Evolutionary conservation across 2,888 invertebrate species (phyloP).

Genomic region (Napeogenes sylphis): DNA sequence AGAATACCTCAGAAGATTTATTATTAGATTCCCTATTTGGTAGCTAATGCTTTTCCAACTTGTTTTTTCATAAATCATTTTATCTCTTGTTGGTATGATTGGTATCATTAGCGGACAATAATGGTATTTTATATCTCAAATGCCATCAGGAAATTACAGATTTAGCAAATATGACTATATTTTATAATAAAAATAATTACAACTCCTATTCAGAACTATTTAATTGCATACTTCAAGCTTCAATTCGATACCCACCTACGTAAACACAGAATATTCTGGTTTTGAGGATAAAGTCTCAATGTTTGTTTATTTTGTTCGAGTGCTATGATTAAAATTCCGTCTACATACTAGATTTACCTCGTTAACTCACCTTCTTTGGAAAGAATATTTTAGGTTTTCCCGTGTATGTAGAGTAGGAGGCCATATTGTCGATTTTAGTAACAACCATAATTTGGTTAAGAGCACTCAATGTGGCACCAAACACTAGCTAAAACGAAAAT

Average conservation of each 20-base stretch:
- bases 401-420: slow-evolving; percentile 71
- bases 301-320: slow-evolving; percentile 18
- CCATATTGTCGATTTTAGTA: slow-evolving; percentile 73
- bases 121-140: slow-evolving; percentile 7
- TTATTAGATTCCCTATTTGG: slow-evolving; percentile 35
- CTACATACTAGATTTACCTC: slow-evolving; percentile 16
- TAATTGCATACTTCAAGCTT: slow-evolving; percentile 19
- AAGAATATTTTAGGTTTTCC: slow-evolving; percentile 75
- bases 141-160: slow-evolving; percentile 13
- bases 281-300: slow-evolving; percentile 17
- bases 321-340: slow-evolving; percentile 24
- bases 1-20: slow-evolving; percentile 28
- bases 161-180: not conserved
- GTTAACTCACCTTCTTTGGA: slow-evolving; percentile 69
- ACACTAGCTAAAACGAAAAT: slow-evolving; percentile 53
- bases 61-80: slow-evolving; percentile 14
- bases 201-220: slow-evolving; percentile 22
- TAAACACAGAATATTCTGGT: slow-evolving; percentile 21
- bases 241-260: slow-evolving; percentile 23
- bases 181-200: slow-evolving; percentile 13
- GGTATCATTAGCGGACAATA: not conserved
- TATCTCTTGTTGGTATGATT: slow-evolving; percentile 7
- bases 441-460: slow-evolving; percentile 71
- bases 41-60: slow-evolving; percentile 18
- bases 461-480: slow-evolving; percentile 52